A percentile compares a stretch with the other conserved stretches of the same genome.
Conservation (phyloP, 2,888 invertebrate genomes). For the Spialia ferax region DNA sequence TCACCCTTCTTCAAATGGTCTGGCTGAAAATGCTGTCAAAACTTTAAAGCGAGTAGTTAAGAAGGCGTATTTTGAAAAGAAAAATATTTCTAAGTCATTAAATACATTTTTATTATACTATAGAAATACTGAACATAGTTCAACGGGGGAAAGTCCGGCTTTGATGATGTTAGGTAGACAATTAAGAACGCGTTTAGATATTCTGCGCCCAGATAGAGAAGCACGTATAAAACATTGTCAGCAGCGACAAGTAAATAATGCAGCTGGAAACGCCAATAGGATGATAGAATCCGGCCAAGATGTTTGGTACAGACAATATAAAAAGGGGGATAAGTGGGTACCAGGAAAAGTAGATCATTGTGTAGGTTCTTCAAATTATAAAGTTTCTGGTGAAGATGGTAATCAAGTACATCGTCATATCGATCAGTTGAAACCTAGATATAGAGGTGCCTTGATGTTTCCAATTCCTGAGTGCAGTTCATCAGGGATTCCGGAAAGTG, state of each 20-base stretch:
- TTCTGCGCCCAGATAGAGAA: constrained; percentile 37
- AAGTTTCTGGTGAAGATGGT: not conserved
- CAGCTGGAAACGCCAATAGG: not conserved
- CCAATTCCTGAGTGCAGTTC: not conserved
- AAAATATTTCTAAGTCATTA: constrained; percentile 39
- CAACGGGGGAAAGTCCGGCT: constrained; percentile 42
- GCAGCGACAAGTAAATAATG: not conserved
- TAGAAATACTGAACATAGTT: constrained; percentile 41
- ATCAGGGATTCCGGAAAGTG: not conserved
- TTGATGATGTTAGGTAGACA: constrained; percentile 42
- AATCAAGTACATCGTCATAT: not conserved
- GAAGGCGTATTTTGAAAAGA: constrained; percentile 24
- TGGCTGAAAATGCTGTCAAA: constrained; percentile 43
- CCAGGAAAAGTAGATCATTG: not conserved
- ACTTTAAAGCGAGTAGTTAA: constrained; percentile 37
- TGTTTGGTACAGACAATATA: not conserved
- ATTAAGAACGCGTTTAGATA: constrained; percentile 44
- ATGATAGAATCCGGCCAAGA: not conserved
- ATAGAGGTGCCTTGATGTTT: not conserved
- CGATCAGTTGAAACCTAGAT: constrained; percentile 2
- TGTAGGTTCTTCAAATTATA: constrained; percentile 1
- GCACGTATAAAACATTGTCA: not conserved
- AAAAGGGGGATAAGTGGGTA: not conserved
- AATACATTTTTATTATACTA: constrained; percentile 29
- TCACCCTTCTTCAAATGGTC: constrained; percentile 44